Conservation (phyloP, 2,113 vertebrate species). For the Regulus satrapa region DNA sequence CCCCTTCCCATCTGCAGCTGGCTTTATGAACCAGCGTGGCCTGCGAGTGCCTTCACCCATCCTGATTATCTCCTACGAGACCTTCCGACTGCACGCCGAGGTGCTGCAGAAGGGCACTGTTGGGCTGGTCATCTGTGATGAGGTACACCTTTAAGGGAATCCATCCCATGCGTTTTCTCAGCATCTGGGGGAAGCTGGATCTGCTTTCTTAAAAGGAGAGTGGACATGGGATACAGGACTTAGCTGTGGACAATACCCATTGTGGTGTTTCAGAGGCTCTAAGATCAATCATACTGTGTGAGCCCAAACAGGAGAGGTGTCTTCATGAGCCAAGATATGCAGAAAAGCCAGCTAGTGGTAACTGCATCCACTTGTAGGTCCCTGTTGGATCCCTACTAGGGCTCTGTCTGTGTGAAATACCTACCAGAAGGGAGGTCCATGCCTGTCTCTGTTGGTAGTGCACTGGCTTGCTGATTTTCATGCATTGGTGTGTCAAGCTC, state of each 20-base stretch:
- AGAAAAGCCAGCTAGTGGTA: neutral
- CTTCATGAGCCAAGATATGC: neutral
- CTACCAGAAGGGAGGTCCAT: neutral
- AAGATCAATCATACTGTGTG: neutral
- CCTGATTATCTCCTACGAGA: constrained; percentile 96
- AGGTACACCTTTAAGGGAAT: constrained; percentile 66
- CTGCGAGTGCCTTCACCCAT: constrained; percentile 86
- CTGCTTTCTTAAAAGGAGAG: neutral
- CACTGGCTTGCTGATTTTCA: neutral
- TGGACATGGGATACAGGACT: neutral
- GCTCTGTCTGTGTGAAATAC: neutral
- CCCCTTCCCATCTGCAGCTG: constrained; percentile 61
- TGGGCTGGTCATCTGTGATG: constrained; percentile 93
- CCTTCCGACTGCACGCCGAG: constrained; percentile 87
- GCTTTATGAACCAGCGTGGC: constrained; percentile 89
- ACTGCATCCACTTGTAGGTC: neutral
- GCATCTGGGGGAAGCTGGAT: neutral
- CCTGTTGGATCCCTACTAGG: neutral
- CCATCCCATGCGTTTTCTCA: neutral
- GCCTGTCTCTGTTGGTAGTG: neutral
- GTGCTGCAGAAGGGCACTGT: constrained; percentile 88
- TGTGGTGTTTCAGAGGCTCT: neutral
- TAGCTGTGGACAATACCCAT: neutral
- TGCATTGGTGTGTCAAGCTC: neutral
- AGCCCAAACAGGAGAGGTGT: neutral